These are phyloP conservation scores for Musca domestica DNA, from an alignment of 1,140 invertebrate species.

Conservation along the genomic window DNA sequence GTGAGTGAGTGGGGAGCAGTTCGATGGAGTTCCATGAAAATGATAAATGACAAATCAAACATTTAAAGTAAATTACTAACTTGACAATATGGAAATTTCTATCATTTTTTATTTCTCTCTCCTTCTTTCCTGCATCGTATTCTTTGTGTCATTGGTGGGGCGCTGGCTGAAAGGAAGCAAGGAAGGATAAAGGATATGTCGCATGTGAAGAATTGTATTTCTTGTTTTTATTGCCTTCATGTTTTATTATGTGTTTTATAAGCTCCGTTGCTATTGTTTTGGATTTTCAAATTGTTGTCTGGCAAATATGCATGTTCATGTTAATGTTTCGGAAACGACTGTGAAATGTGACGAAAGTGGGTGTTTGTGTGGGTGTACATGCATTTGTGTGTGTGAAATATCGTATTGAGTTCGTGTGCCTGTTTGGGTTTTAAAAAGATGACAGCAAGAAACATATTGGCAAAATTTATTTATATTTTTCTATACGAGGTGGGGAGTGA, in stretches of 20 bases:
- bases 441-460: too few relatives aligned
- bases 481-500: too few relatives aligned
- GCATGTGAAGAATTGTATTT: background rate
- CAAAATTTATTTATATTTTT: too few relatives aligned
- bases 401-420: too few relatives aligned
- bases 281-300: background rate
- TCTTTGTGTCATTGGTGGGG: background rate
- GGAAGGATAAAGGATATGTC: background rate
- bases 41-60: slow-evolving; percentile 22
- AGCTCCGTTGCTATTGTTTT: background rate
- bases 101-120: background rate
- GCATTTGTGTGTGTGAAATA: too few relatives aligned
- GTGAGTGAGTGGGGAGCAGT: too few relatives aligned
- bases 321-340: background rate
- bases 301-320: slow-evolving; percentile 21
- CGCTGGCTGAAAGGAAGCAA: too few relatives aligned
- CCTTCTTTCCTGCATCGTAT: background rate
- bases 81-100: slow-evolving; percentile 20
- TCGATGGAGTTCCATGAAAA: background rate
- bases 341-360: background rate
- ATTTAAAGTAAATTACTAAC: slow-evolving; percentile 22
- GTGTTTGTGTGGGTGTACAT: background rate
- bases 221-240: slow-evolving; percentile 16
- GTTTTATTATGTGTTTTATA: slow-evolving; percentile 11
- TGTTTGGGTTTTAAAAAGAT: too few relatives aligned